A percentile compares a stretch with the other conserved stretches of the same genome.
phyloP scores from a whole-genome alignment of 2,797 vertebrate species.

The Anguilla pacifica region DNA sequence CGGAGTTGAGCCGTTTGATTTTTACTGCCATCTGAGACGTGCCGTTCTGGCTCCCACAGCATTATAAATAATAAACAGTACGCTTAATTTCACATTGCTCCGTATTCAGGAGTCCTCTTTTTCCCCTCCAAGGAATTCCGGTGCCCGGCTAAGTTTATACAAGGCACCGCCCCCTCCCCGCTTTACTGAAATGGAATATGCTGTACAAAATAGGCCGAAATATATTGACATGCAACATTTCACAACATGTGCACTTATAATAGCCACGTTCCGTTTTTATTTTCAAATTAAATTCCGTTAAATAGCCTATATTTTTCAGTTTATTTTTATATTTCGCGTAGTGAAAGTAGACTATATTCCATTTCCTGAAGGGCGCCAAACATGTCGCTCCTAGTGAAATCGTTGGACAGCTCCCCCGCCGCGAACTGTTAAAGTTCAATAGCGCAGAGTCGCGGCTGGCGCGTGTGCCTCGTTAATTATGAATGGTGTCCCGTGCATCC shows the following conservation, averaged over 20 bases:
- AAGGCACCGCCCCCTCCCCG: background rate
- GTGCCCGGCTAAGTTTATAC: background rate
- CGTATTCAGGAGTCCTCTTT: background rate
- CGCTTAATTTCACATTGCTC: background rate
- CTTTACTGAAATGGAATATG: background rate
- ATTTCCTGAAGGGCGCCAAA: background rate
- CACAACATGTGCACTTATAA: background rate
- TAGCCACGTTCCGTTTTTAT: background rate
- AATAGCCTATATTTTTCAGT: background rate
- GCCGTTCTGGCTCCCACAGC: background rate
- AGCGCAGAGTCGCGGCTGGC: background rate
- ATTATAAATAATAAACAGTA: background rate
- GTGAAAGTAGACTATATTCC: no score
- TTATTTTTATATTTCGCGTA: background rate
- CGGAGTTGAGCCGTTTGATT: background rate
- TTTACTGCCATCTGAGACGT: background rate
- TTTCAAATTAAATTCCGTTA: background rate
- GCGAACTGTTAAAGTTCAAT: background rate
- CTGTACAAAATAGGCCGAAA: background rate
- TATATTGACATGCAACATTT: background rate
- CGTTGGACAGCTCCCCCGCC: background rate
- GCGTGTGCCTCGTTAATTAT: background rate
- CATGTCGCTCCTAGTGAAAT: background rate
- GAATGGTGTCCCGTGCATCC: background rate
- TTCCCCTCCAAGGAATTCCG: background rate